phyloP scores from a whole-genome alignment of 2,113 vertebrate genomes.

The Oryctolagus cuniculus region DNA sequence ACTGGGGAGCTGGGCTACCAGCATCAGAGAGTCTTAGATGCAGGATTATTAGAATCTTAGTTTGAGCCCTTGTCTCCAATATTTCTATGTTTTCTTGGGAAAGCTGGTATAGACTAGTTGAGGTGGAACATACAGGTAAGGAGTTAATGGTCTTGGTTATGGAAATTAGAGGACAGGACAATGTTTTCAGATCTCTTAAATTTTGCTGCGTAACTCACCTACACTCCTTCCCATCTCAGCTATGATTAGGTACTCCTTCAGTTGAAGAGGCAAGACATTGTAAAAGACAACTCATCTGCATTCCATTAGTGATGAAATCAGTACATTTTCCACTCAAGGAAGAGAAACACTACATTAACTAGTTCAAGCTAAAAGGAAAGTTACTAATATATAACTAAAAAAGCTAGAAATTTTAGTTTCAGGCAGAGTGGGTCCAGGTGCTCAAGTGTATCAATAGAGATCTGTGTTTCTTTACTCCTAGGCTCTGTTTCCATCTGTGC shows the following conservation, averaged over 20 bases:
- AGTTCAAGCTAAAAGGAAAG: not conserved
- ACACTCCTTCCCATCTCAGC: not conserved
- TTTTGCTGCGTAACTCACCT: not conserved
- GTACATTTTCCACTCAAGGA: constrained; percentile 10
- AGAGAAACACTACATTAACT: not conserved
- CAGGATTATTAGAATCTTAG: not conserved
- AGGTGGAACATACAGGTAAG: not conserved
- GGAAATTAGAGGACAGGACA: not conserved
- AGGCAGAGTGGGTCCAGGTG: not conserved
- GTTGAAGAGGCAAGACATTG: not conserved
- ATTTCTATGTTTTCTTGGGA: not conserved
- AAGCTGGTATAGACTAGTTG: not conserved
- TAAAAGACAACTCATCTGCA: not conserved
- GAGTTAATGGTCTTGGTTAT: not conserved
- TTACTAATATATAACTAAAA: not conserved
- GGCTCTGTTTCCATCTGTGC: not conserved
- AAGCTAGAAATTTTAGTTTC: not conserved
- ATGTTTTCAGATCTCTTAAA: not conserved
- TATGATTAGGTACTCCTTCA: not conserved
- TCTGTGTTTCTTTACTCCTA: not conserved
- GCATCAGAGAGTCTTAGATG: not conserved
- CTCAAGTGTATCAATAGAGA: not conserved
- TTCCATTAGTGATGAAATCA: not conserved
- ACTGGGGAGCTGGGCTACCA: too few species aligned
- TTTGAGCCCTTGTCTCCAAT: not conserved